Evolutionary conservation across 1,140 invertebrate species (phyloP).

Genomic region (Lepidurus packardi): DNA sequence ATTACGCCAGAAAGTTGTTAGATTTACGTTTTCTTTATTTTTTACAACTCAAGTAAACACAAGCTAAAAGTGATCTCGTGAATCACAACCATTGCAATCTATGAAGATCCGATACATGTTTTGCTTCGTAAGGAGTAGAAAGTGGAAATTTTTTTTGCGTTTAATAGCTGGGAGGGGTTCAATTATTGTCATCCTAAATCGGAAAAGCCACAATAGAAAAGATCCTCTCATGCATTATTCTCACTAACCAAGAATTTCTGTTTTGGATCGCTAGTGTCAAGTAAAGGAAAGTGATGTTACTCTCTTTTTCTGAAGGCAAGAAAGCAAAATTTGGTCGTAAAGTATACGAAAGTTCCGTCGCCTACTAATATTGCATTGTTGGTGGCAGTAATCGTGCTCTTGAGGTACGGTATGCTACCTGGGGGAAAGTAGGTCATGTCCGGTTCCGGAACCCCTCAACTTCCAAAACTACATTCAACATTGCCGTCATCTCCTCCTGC

Average conservation of each 20-base stretch:
- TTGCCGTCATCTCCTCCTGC: not conserved
- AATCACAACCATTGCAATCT: not conserved
- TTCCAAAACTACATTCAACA: not conserved
- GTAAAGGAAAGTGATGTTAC: not conserved
- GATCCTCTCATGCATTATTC: not conserved
- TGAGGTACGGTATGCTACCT: not conserved
- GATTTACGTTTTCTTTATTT: too few species aligned
- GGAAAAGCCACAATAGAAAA: not conserved
- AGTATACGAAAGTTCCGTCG: not conserved
- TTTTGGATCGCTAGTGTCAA: not conserved
- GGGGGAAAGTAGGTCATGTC: slow-evolving; percentile 4
- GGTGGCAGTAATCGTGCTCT: not conserved
- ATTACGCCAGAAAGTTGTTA: too few species aligned
- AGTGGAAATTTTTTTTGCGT: not conserved
- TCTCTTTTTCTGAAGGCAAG: not conserved
- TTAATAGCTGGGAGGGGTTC: not conserved
- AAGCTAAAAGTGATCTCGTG: not conserved
- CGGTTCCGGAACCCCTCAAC: slow-evolving; percentile 16
- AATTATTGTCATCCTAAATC: not conserved
- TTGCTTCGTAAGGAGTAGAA: not conserved
- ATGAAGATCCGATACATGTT: not conserved
- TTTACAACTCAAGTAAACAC: not conserved
- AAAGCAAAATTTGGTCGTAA: not conserved
- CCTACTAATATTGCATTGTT: not conserved
- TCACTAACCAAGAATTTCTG: not conserved